A percentile compares a stretch with the other conserved stretches of the same genome.
Conservation (phyloP, 1,140 invertebrate species). For the Andrena cerasifolii region DNA sequence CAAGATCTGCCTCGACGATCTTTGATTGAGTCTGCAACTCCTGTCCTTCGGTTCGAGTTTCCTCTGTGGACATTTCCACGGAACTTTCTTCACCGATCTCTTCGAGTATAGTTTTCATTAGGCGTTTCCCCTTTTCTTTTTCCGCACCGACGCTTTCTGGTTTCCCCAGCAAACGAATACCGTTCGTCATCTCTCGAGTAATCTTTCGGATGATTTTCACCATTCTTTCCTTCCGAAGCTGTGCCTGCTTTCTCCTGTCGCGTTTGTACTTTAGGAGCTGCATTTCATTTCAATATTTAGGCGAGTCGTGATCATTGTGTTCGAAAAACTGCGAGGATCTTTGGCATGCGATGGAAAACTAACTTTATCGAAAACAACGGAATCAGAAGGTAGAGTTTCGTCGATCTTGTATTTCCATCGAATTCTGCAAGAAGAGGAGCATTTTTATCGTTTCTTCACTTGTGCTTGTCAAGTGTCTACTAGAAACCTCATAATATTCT, state of each 20-base stretch:
- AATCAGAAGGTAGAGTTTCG: background rate
- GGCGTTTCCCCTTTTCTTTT: background rate
- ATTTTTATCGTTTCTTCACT: background rate
- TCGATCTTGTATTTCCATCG: background rate
- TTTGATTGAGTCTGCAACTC: background rate
- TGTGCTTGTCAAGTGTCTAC: background rate
- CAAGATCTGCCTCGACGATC: background rate
- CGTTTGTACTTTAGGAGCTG: conserved; percentile 1
- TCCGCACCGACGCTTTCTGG: too few species aligned
- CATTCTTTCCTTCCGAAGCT: conserved; percentile 7
- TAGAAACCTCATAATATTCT: background rate
- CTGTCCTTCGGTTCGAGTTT: background rate
- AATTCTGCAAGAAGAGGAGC: background rate
- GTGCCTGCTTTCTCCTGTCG: background rate
- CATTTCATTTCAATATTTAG: background rate
- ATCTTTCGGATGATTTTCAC: conserved; percentile 15
- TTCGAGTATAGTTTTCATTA: background rate
- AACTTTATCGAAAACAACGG: conserved; percentile 22
- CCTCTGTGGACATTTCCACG: background rate
- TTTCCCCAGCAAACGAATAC: background rate
- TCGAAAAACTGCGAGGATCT: background rate
- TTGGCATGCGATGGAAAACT: background rate
- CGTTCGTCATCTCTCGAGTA: conserved; percentile 9
- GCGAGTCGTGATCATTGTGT: too few species aligned
- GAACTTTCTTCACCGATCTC: background rate